These are phyloP conservation scores for Semaprochilodus insignis DNA, from an alignment of 2,797 vertebrate genomes.

Conservation along the genomic window DNA sequence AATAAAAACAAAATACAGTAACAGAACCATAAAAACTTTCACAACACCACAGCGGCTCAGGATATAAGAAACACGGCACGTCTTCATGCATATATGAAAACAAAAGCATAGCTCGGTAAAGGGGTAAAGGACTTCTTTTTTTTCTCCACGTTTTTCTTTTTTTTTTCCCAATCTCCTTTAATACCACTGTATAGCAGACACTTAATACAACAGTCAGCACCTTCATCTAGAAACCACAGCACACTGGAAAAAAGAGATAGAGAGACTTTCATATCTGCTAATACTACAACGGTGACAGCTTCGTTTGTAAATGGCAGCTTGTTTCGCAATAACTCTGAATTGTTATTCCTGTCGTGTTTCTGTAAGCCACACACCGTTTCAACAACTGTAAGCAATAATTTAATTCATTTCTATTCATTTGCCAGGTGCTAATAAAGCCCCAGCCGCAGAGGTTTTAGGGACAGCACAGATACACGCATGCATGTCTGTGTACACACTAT, in stretches of 20 bases:
- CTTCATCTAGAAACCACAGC: background rate
- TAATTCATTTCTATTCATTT: conserved; percentile 3
- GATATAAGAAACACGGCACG: background rate
- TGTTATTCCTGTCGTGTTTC: background rate
- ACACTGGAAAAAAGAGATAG: background rate
- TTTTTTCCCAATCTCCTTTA: background rate
- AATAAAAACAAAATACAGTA: background rate
- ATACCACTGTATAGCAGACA: background rate
- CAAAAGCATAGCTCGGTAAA: background rate
- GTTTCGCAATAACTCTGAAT: background rate
- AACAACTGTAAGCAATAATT: background rate
- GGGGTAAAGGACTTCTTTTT: background rate
- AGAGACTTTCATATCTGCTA: background rate
- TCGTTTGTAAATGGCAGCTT: background rate
- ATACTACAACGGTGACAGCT: background rate
- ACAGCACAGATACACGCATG: background rate
- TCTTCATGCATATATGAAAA: background rate
- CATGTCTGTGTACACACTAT: background rate
- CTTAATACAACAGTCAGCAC: background rate
- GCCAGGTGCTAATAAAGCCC: background rate
- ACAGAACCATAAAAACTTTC: background rate
- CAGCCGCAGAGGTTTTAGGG: background rate
- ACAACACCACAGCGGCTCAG: background rate
- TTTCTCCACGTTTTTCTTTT: background rate
- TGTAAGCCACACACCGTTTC: background rate